Evolutionary conservation across 2,888 invertebrate genomes (phyloP), one percentile per base, ranked within the genome.

Genomic region (Sycophila texana): DNA sequence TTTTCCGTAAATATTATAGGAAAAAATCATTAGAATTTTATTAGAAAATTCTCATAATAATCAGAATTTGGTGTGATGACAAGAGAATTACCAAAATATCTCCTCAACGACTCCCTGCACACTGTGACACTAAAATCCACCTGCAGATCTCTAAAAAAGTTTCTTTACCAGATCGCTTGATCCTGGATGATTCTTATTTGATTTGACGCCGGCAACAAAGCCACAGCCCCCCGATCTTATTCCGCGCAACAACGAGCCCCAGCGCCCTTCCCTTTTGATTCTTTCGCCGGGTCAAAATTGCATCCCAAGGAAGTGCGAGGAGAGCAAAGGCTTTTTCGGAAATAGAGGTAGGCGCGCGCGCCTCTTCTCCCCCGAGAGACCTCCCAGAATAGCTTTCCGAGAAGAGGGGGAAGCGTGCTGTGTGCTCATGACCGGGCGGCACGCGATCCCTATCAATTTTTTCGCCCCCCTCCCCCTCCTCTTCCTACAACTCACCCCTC

Each of bases 371-470:
- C 58, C 26, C 58, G 57, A 60, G 74, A 49, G 66, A 58, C n/a
- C 66, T 58, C 67, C 58, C 30, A 74, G 74, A 74, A 74, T 74
- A 74, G 74, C 74, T 76, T 47, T 60, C 49, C 39, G 7, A 4
- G 70, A 70, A 68, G 49, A 58, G 30, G 20, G 13, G 26, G 0
- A 18, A 16, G 20, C 16, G 60, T 30, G 22, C 4, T 47, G 7
- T 14, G 30, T 16, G 53, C 51, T 57, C 16, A 71, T 49, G 58
- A 47, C 18, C 53, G 4, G 30, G 30, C 10, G 49, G 49, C 74
- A 67, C 49, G 58, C 74, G 74, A 74, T 74, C 63, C 49, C 26
- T 58, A 66, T 74, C 74, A 58, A 74, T 74, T 74, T 74, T 51
- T n/a, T 10, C 16, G 53, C n/a, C 4, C 14, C 16, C 53, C 53